Conservation (phyloP, 2,797 vertebrate genomes). For the Galaxias olidus region DNA sequence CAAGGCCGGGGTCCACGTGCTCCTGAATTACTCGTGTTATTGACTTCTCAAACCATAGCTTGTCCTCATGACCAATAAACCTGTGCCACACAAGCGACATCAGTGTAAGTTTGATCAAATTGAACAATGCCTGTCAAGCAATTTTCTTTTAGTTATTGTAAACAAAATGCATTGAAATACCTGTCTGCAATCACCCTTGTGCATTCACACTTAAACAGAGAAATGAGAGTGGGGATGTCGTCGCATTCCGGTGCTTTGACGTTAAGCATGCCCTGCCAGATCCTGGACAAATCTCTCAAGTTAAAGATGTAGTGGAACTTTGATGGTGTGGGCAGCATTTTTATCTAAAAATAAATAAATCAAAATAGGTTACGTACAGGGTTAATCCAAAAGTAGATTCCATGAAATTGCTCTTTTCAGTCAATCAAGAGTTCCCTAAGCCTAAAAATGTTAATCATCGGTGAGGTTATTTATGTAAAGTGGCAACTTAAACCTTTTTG, state of each 20-base stretch:
- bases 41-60: slow-evolving; percentile 80
- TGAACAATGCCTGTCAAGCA: neutral
- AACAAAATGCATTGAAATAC: slow-evolving; percentile 22
- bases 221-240: slow-evolving; percentile 64
- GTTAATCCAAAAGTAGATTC: no score
- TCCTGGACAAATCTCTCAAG: slow-evolving; percentile 85
- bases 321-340: slow-evolving; percentile 87
- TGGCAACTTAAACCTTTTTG: neutral
- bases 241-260: slow-evolving; percentile 72
- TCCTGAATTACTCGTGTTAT: slow-evolving; percentile 71
- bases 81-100: slow-evolving; percentile 52
- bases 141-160: neutral
- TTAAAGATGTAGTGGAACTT: slow-evolving; percentile 91
- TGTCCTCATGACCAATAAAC: slow-evolving; percentile 74
- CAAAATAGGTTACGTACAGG: slow-evolving; percentile 9
- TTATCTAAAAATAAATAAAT: slow-evolving; percentile 42
- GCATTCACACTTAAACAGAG: slow-evolving; percentile 73
- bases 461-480: neutral
- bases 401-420: no score
- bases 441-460: no score
- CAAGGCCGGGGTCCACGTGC: slow-evolving; percentile 65
- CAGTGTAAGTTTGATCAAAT: neutral
- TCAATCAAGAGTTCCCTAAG: no score
- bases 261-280: slow-evolving; percentile 90
- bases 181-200: slow-evolving; percentile 76